phyloP scores from a whole-genome alignment of 1,140 invertebrate genomes.

The Paracyclopina nana region DNA sequence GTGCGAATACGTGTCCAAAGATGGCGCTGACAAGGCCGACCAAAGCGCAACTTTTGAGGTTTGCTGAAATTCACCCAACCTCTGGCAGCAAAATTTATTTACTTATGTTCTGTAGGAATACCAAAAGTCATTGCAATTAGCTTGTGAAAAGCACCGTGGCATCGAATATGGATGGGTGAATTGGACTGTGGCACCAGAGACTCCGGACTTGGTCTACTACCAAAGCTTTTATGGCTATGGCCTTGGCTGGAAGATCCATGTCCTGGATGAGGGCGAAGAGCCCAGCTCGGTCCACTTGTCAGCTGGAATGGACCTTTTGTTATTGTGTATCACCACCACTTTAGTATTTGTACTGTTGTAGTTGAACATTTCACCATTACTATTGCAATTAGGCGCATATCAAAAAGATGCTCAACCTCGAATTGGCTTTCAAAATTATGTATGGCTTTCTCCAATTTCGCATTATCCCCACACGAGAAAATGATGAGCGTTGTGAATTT shows the following conservation, averaged over 20 bases:
- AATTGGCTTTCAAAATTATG: too few relatives aligned
- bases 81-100: not conserved
- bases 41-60: not conserved
- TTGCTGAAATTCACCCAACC: not conserved
- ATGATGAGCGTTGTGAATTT: too few relatives aligned
- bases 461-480: too few relatives aligned
- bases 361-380: too few relatives aligned
- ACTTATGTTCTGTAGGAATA: conserved; percentile 3
- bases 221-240: conserved; percentile 80
- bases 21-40: not conserved
- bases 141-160: conserved; percentile 41
- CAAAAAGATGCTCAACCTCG: too few relatives aligned
- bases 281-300: too few relatives aligned
- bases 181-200: conserved; percentile 58
- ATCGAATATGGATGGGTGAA: conserved; percentile 42
- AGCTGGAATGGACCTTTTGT: too few relatives aligned
- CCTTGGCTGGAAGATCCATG: conserved; percentile 79
- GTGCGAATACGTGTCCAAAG: not conserved
- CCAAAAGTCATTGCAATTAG: conserved; percentile 45
- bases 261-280: conserved; percentile 44
- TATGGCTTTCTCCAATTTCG: too few relatives aligned
- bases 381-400: too few relatives aligned
- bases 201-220: conserved; percentile 62
- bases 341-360: too few relatives aligned
- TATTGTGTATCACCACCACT: too few relatives aligned